These are phyloP conservation scores for Noctua comes DNA, from an alignment of 2,888 invertebrate genomes.

Conservation along the genomic window DNA sequence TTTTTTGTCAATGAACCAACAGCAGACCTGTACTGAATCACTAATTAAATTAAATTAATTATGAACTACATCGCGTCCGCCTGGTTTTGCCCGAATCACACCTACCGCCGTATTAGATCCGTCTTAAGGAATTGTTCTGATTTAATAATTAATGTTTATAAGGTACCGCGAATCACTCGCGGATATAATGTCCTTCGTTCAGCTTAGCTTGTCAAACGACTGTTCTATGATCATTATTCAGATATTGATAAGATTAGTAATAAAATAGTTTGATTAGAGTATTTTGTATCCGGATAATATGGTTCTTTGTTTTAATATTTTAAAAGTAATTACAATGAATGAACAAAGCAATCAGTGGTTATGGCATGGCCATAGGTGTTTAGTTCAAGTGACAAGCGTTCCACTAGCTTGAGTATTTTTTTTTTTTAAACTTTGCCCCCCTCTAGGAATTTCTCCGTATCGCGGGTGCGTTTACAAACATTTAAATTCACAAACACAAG, in stretches of 20 bases:
- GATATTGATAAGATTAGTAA: constrained; percentile 67
- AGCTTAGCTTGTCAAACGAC: constrained; percentile 69
- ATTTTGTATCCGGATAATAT: constrained; percentile 46
- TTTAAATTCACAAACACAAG: no score
- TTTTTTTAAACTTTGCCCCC: no score
- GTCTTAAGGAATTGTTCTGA: constrained; percentile 81
- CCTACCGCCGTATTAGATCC: constrained; percentile 77
- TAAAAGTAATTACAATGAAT: not conserved
- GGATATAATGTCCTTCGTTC: constrained; percentile 78
- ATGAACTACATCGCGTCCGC: constrained; percentile 66
- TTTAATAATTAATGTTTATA: constrained; percentile 85
- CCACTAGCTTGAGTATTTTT: not conserved
- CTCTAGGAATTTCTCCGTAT: no score
- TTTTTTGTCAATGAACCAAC: constrained; percentile 56
- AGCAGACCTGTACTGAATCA: constrained; percentile 47
- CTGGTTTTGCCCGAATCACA: constrained; percentile 65
- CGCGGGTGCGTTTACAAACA: no score
- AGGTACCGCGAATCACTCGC: constrained; percentile 83
- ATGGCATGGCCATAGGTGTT: not conserved
- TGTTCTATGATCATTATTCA: constrained; percentile 73
- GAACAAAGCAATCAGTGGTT: constrained; percentile 2
- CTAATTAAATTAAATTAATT: constrained; percentile 67
- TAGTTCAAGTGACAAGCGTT: not conserved
- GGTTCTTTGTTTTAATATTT: constrained; percentile 34
- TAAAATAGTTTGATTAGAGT: constrained; percentile 50